Conservation (phyloP, 35 echinoderm and acorn worm species). For the Heliocidaris tuberculata region DNA sequence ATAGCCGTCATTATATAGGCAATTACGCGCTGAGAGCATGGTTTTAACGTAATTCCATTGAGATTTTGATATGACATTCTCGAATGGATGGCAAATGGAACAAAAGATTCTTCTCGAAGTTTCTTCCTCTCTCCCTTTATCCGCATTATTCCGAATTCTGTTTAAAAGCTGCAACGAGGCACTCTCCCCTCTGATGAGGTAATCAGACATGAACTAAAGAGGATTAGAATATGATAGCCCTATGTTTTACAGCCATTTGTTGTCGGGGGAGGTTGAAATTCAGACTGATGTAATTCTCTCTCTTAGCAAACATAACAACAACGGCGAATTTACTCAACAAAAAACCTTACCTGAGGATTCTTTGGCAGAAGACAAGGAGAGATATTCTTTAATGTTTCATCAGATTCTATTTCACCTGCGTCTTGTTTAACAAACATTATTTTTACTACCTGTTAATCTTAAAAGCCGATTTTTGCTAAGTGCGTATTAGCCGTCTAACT, state of each 20-base stretch:
- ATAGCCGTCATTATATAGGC: constrained; percentile 8
- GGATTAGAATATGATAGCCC: neutral
- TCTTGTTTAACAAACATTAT: neutral
- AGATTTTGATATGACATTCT: constrained; percentile 1
- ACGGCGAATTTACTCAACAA: neutral
- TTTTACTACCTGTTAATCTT: neutral
- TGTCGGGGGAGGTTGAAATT: neutral
- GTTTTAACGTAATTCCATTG: constrained; percentile 11
- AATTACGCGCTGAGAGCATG: neutral
- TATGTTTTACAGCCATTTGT: neutral
- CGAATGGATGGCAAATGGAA: neutral
- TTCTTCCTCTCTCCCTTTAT: neutral
- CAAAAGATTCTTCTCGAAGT: neutral
- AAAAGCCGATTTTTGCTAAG: neutral
- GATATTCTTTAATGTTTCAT: constrained; percentile 19
- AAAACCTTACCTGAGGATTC: neutral
- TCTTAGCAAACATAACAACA: neutral
- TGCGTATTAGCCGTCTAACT: neutral
- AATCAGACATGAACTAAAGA: neutral
- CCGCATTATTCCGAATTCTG: neutral
- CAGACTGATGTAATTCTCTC: neutral
- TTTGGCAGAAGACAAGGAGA: neutral
- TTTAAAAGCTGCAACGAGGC: neutral
- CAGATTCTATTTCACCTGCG: neutral
- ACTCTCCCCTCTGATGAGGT: neutral